Evolutionary conservation across 2,797 vertebrate genomes (phyloP).

Genomic region (Agapornis canus): DNA sequence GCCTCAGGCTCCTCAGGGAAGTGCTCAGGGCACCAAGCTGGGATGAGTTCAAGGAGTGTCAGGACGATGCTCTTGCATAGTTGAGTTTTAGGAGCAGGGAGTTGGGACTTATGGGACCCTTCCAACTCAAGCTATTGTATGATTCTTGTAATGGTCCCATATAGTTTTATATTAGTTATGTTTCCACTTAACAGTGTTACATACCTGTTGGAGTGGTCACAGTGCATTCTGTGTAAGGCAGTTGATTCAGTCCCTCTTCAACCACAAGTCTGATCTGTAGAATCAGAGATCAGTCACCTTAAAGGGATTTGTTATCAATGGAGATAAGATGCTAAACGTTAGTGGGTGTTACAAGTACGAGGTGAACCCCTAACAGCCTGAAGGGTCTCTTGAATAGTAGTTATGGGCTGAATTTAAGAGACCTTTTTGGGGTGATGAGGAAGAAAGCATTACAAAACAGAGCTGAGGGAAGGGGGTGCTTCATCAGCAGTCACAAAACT

Average conservation of each 20-base stretch:
- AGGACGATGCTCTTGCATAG: neutral
- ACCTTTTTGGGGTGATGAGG: neutral
- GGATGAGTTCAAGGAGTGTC: neutral
- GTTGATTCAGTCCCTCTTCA: slow-evolving; percentile 93
- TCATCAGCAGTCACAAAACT: neutral
- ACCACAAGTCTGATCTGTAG: slow-evolving; percentile 93
- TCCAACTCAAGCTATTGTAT: neutral
- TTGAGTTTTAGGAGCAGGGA: neutral
- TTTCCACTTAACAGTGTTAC: neutral
- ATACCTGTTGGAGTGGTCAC: slow-evolving; percentile 95
- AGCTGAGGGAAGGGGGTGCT: fast-evolving
- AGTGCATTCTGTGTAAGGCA: slow-evolving; percentile 92
- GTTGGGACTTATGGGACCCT: neutral
- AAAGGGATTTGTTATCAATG: neutral
- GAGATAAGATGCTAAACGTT: neutral
- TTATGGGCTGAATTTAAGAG: neutral
- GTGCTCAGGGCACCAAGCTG: neutral
- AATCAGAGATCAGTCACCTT: neutral
- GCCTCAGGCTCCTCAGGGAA: neutral
- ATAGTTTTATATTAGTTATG: neutral
- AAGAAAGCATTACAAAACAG: neutral
- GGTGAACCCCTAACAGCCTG: neutral
- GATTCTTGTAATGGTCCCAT: neutral
- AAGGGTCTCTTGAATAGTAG: neutral
- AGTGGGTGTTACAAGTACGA: neutral